phyloP scores from a whole-genome alignment of 2,888 invertebrate species.

The Melinaea marsaeus region DNA sequence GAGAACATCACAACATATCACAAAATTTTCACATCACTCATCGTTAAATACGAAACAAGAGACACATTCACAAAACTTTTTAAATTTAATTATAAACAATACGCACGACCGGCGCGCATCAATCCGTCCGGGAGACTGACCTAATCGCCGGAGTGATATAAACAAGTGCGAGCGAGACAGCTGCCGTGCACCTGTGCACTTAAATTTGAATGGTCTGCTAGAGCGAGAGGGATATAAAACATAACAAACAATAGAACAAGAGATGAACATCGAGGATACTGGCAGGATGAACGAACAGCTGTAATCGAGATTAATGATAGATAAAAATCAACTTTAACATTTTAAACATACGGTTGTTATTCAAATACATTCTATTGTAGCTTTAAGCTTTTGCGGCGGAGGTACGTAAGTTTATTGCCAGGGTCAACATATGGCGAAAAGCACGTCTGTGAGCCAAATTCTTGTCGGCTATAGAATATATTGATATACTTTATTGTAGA shows the following conservation, averaged over 20 bases:
- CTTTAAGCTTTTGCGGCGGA: conserved; percentile 37
- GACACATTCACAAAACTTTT: conserved; percentile 16
- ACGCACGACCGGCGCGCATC: conserved; percentile 44
- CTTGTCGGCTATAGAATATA: conserved; percentile 42
- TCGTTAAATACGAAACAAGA: background rate
- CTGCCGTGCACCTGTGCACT: conserved; percentile 70
- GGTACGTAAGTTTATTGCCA: conserved; percentile 58
- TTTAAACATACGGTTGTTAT: conserved; percentile 33
- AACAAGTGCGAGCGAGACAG: conserved; percentile 63
- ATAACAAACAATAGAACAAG: conserved; percentile 58
- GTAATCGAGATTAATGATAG: conserved; percentile 31
- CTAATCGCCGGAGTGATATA: conserved; percentile 47
- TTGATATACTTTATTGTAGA: conserved; percentile 25
- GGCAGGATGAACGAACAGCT: conserved; percentile 32
- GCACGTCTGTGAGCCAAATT: conserved; percentile 58
- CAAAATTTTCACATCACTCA: background rate
- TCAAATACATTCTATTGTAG: conserved; percentile 25
- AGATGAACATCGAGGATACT: conserved; percentile 42
- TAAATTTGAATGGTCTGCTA: conserved; percentile 61
- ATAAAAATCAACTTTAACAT: conserved; percentile 15
- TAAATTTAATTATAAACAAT: conserved; percentile 6
- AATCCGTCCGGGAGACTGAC: conserved; percentile 56
- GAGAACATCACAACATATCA: conserved; percentile 33
- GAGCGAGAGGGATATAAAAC: conserved; percentile 65
- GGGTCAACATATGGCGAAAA: conserved; percentile 76